Conservation (phyloP, 2,797 vertebrate species). For the Hapalemur alaotrensis region DNA sequence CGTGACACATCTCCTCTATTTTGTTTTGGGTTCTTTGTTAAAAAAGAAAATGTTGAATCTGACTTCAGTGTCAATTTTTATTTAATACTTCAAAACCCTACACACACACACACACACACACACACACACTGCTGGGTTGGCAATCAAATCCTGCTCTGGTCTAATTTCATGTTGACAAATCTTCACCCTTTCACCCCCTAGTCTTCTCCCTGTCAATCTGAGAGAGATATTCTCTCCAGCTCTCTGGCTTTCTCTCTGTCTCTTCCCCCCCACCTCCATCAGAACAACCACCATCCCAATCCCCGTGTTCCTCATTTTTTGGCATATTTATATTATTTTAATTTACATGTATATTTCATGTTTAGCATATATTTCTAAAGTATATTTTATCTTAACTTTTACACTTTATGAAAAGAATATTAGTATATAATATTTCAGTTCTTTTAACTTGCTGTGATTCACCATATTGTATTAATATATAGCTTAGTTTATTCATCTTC, state of each 20-base stretch:
- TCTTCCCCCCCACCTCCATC: not conserved
- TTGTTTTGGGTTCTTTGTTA: not conserved
- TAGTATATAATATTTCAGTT: not conserved
- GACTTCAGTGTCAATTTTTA: not conserved
- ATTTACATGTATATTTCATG: not conserved
- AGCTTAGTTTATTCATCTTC: not conserved
- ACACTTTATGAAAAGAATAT: not conserved
- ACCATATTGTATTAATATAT: no score
- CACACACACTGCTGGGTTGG: not conserved
- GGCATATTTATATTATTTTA: not conserved
- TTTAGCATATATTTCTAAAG: not conserved
- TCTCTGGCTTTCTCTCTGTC: not conserved
- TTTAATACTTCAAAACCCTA: not conserved
- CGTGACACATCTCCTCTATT: accelerated
- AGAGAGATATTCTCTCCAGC: not conserved
- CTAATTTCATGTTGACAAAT: not conserved
- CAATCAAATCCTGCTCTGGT: not conserved
- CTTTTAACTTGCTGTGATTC: not conserved
- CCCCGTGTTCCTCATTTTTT: not conserved
- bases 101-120: not conserved
- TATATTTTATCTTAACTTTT: not conserved
- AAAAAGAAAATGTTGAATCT: not conserved
- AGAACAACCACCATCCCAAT: not conserved
- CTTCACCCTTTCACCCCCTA: not conserved
- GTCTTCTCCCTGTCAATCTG: not conserved